Conservation (phyloP, 1,140 invertebrate genomes). For the Wasmannia auropunctata region DNA sequence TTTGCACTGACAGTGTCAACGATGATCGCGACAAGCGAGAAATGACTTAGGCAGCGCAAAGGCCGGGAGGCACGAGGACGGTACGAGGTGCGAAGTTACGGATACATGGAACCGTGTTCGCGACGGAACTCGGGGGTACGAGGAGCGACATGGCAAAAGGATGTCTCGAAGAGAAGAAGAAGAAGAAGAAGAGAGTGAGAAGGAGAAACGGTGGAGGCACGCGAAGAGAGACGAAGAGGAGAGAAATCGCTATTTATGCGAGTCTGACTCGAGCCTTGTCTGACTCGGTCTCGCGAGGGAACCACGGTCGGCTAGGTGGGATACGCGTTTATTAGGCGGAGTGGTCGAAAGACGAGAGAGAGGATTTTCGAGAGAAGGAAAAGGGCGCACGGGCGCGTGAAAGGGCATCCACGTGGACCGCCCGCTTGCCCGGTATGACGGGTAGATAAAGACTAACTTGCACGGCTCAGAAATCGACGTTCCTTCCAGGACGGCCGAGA, state of each 20-base stretch:
- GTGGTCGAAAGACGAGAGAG: background rate
- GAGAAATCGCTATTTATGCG: conserved; percentile 68
- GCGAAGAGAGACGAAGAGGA: conserved; percentile 7
- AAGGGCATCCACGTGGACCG: conserved; percentile 40
- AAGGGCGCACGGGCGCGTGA: background rate
- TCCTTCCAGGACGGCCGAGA: background rate
- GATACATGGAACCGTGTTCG: conserved; percentile 39
- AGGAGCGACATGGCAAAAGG: conserved; percentile 48
- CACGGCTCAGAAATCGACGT: conserved; percentile 33
- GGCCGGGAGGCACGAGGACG: conserved; percentile 53
- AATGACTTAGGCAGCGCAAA: conserved; percentile 29
- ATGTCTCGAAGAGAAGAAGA: background rate
- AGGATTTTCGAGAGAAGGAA: background rate
- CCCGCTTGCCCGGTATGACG: conserved; percentile 13
- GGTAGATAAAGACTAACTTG: conserved; percentile 47
- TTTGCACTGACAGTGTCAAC: conserved; percentile 55
- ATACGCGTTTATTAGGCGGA: conserved; percentile 69
- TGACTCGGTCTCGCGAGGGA: conserved; percentile 55
- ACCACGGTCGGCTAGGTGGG: conserved; percentile 51
- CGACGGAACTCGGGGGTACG: background rate
- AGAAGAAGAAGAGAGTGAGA: background rate
- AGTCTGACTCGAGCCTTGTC: conserved; percentile 64
- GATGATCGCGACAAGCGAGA: conserved; percentile 58
- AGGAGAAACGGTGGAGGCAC: background rate
- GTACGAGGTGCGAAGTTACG: conserved; percentile 70